phyloP scores from a whole-genome alignment of 2,888 invertebrate genomes.

The Tricholauxania praeusta region DNA sequence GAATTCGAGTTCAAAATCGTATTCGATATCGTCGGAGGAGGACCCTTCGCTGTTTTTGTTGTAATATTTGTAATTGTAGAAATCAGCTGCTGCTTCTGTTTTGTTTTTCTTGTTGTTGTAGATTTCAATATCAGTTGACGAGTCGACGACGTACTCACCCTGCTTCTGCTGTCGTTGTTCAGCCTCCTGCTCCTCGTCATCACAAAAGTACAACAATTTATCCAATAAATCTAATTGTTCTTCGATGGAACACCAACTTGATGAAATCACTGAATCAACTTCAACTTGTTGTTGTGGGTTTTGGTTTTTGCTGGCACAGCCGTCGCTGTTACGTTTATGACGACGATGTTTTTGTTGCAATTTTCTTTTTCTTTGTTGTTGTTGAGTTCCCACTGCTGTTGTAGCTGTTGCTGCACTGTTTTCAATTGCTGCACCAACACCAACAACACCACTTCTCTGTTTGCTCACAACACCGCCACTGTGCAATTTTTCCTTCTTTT shows the following conservation, averaged over 20 bases:
- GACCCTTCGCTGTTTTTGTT: slow-evolving; percentile 37
- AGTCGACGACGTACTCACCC: slow-evolving; percentile 39
- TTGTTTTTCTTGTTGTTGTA: slow-evolving; percentile 25
- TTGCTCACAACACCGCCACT: slow-evolving; percentile 44
- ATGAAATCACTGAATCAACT: slow-evolving; percentile 59
- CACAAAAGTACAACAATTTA: slow-evolving; percentile 62
- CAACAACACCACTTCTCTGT: slow-evolving; percentile 27
- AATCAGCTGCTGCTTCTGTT: slow-evolving; percentile 22
- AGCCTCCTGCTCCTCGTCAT: slow-evolving; percentile 59
- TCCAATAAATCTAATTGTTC: slow-evolving; percentile 64
- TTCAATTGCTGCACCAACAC: slow-evolving; percentile 30
- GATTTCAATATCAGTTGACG: slow-evolving; percentile 13
- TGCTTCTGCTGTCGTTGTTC: slow-evolving; percentile 42
- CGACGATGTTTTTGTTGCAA: neutral
- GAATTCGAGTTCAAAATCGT: slow-evolving; percentile 29
- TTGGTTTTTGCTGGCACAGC: slow-evolving; percentile 24
- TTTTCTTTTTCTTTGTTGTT: slow-evolving; percentile 20
- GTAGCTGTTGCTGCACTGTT: slow-evolving; percentile 40
- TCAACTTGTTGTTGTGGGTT: slow-evolving; percentile 44
- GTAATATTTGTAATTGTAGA: slow-evolving; percentile 32
- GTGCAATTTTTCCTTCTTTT: slow-evolving; percentile 47
- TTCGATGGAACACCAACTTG: slow-evolving; percentile 65
- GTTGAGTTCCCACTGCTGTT: slow-evolving; percentile 38
- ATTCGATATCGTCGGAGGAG: slow-evolving; percentile 44
- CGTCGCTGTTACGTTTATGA: slow-evolving; percentile 43